Evolutionary conservation across 1,140 invertebrate species (phyloP), one percentile per base, ranked within the genome.

Genomic region (Tribolium castaneum): DNA sequence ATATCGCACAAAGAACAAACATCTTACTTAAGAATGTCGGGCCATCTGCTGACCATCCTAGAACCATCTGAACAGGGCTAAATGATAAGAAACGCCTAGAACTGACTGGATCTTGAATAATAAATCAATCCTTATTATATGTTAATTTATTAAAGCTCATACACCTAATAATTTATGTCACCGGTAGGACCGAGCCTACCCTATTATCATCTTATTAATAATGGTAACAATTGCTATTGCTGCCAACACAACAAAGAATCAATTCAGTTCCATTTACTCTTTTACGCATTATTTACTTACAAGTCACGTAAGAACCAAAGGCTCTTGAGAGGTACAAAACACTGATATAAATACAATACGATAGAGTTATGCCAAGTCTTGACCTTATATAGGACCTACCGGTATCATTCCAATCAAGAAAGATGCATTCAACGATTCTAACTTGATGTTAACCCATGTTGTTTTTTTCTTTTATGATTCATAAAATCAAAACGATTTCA

Each of bases 311-410:
- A 22, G n/a, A n/a, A 35, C 59, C 25, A 66, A 59, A 22, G 39
- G 39, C 39, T 59, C 10, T 59, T 35, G 12, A 35, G 59, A 34
- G 12, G 59, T 14, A 66, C 30, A 66, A 66, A 66, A 66, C 50
- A 14, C 10, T 54, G 14, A 10, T 51, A 34, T 74, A 50, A 13
- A 74, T 54, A 74, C 19, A 39, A 56, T 74, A 39, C 45, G 52
- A 72, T 72, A 72, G 71, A 54, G 71, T 74, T 74, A 74, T 74
- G 50, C 50, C 49, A 52, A 56, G 49, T 54, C 19, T 34, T 74
- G 13, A 54, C 71, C 71, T 34, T 74, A 74, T 74, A 74, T 34
- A 54, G 71, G 6, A 34, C 13, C 22, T 51, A 56, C 34, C 45
- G 49, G 45, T 30, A 74, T 9, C 71, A 56, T 35, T 35, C 7